Percentiles rank a stretch among this genome's conserved stretches.
Evolutionary conservation across 2,797 vertebrate genomes (phyloP).

Genomic region (Aldrovandia affinis): DNA sequence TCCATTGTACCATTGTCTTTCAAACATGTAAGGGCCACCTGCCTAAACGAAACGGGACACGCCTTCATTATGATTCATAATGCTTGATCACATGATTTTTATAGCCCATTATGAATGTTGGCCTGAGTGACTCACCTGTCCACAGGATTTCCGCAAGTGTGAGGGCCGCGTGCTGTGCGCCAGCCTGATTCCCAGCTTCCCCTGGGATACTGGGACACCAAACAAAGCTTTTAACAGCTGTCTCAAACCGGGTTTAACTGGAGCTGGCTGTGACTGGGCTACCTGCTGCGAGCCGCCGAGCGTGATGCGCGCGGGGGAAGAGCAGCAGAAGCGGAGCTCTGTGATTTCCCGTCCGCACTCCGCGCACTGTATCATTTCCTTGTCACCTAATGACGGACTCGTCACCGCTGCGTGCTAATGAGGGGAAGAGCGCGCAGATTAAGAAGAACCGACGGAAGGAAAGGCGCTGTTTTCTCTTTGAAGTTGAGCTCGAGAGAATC

Average conservation of each 20-base stretch:
- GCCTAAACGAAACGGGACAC: not conserved
- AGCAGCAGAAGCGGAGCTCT: conserved; percentile 85
- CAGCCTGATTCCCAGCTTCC: not conserved
- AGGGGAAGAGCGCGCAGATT: conserved; percentile 89
- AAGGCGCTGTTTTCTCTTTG: conserved; percentile 79
- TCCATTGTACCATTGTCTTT: not conserved
- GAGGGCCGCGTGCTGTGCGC: not conserved
- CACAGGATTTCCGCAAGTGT: not conserved
- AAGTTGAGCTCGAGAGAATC: conserved; percentile 71
- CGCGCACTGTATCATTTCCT: conserved; percentile 96
- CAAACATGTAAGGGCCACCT: not conserved
- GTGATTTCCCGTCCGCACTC: conserved; percentile 95
- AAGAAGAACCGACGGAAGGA: conserved; percentile 85
- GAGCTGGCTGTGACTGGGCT: conserved; percentile 80
- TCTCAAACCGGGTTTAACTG: conserved; percentile 81
- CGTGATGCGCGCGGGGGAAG: conserved; percentile 75
- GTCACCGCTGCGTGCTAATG: conserved; percentile 80
- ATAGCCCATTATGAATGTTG: not conserved
- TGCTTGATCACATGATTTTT: not conserved
- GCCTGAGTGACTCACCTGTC: not conserved
- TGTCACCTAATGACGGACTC: conserved; percentile 96
- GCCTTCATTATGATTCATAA: not conserved
- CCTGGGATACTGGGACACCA: not conserved
- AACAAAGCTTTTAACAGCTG: conserved; percentile 61
- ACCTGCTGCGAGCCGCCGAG: conserved; percentile 79